Conservation (phyloP, 2,113 vertebrate genomes). For the Phyllopteryx taeniolatus region DNA sequence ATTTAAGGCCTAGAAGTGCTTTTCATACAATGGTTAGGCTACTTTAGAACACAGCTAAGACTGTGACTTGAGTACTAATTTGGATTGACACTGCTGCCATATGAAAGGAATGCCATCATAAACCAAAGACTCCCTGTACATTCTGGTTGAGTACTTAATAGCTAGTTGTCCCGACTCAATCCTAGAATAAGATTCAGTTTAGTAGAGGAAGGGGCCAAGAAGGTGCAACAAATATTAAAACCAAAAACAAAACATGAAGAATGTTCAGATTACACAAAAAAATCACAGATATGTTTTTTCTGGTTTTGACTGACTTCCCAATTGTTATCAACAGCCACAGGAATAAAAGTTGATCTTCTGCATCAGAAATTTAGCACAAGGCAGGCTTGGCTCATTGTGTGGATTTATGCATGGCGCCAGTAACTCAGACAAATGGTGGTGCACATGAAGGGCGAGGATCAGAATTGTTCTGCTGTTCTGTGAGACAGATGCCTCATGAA, state of each 20-base stretch:
- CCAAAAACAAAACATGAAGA: neutral
- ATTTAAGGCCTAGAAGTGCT: too few relatives aligned
- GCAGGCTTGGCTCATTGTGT: slow-evolving; percentile 17
- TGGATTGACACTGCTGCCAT: too few relatives aligned
- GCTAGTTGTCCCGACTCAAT: neutral
- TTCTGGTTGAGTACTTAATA: neutral
- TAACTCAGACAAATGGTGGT: slow-evolving; percentile 25
- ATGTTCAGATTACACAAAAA: slow-evolving; percentile 5
- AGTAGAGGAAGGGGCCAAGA: neutral
- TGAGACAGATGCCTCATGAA: slow-evolving; percentile 14
- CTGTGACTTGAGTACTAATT: too few relatives aligned
- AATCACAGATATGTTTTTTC: slow-evolving; percentile 14
- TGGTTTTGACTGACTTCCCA: slow-evolving; percentile 15
- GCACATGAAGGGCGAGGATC: slow-evolving; percentile 24
- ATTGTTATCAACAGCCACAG: slow-evolving; percentile 20
- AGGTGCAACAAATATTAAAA: slow-evolving; percentile 9
- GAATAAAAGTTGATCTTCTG: slow-evolving; percentile 25
- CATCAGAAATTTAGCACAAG: slow-evolving; percentile 32
- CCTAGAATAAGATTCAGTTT: neutral
- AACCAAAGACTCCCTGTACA: too few relatives aligned
- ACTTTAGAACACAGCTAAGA: too few relatives aligned
- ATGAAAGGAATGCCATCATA: too few relatives aligned
- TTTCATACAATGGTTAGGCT: too few relatives aligned
- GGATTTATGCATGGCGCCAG: slow-evolving; percentile 46
- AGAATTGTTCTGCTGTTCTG: neutral